phyloP scores from a whole-genome alignment of 2,888 invertebrate genomes.

The Lasioglossum leucozonium region DNA sequence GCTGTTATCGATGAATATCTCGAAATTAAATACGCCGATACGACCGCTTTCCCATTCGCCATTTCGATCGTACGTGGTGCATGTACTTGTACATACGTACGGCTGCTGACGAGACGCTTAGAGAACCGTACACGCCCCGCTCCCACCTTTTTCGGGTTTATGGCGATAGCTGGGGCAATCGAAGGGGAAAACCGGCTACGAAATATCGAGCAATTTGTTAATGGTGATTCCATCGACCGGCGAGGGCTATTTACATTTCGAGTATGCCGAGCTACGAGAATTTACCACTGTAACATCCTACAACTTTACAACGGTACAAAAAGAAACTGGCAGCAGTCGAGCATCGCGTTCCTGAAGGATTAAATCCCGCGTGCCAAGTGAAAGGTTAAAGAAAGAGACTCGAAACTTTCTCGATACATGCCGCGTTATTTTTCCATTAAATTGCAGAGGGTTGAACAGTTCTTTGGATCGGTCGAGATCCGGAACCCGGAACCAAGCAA shows the following conservation, averaged over 20 bases:
- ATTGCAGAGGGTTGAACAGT: background rate
- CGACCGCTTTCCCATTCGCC: constrained; percentile 22
- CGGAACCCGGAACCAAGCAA: background rate
- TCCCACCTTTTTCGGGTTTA: constrained; percentile 15
- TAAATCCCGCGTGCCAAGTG: background rate
- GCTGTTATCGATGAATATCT: constrained; percentile 75
- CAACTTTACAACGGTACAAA: background rate
- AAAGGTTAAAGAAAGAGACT: background rate
- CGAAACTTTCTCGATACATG: background rate
- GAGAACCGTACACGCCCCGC: background rate
- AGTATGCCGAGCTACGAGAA: background rate
- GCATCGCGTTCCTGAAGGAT: background rate
- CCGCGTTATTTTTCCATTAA: background rate
- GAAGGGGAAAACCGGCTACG: constrained; percentile 2
- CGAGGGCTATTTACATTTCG: background rate
- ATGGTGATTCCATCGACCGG: constrained; percentile 29
- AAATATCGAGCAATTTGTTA: constrained; percentile 49
- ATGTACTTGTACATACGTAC: constrained; percentile 7
- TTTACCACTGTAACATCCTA: constrained; percentile 10
- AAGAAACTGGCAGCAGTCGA: too few relatives aligned
- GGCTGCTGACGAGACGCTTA: constrained; percentile 11
- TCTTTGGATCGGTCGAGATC: background rate
- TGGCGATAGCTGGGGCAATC: background rate
- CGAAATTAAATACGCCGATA: constrained; percentile 67
- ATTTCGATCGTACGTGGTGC: constrained; percentile 39